A percentile compares a stretch with the other conserved stretches of the same genome.
phyloP scores from a whole-genome alignment of 2,113 vertebrate species.

The Hylia prasina region DNA sequence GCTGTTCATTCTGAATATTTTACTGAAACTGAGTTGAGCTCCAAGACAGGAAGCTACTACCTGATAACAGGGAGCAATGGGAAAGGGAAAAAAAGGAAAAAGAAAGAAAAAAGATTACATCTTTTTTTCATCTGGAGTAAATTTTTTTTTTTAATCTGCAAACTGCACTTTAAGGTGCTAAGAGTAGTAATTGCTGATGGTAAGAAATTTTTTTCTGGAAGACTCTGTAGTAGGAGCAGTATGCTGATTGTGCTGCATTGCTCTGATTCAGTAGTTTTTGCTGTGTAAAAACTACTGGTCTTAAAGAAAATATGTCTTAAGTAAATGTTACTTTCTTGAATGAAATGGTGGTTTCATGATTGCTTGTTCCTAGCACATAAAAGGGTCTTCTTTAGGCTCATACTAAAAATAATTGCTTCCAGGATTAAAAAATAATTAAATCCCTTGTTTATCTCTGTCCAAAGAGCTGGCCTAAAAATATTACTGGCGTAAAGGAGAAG shows the following conservation, averaged over 20 bases:
- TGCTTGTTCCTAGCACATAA: not conserved
- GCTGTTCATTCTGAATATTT: not conserved
- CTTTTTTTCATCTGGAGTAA: not conserved
- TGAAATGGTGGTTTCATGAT: not conserved
- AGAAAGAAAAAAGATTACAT: rapidly evolving
- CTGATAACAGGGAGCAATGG: not conserved
- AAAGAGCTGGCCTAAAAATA: not conserved
- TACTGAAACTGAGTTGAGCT: not conserved
- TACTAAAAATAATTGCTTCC: not conserved
- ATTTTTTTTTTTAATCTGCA: not conserved
- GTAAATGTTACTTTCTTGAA: not conserved
- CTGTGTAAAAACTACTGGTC: not conserved
- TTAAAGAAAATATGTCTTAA: not conserved
- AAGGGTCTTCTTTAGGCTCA: not conserved
- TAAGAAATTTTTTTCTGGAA: not conserved
- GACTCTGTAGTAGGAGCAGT: not conserved
- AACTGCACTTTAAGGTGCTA: not conserved
- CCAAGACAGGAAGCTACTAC: not conserved
- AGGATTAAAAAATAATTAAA: not conserved
- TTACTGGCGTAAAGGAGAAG: not conserved
- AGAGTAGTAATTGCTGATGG: not conserved
- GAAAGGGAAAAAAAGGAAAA: rapidly evolving
- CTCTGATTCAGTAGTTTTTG: not conserved
- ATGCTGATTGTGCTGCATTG: not conserved
- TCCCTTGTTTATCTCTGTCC: not conserved